Evolutionary conservation across 2,888 invertebrate species (phyloP), one percentile per base, ranked within the genome.

Genomic region (Drosophila koepferae): DNA sequence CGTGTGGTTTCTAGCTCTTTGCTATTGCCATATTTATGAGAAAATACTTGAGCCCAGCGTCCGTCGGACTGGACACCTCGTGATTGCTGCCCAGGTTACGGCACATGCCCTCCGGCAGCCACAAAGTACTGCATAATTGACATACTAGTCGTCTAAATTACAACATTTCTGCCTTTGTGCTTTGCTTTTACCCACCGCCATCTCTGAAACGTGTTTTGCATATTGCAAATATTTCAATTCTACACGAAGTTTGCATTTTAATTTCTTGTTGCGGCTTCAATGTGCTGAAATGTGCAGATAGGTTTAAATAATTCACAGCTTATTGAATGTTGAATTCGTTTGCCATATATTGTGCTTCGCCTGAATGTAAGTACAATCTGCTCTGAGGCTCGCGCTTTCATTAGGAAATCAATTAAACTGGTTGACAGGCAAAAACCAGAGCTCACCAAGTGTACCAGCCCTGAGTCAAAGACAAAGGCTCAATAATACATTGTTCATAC

Each of bases 341-440:
- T n/a, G 4, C 41, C 56, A 65, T 64, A 66, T 71, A 63, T 64
- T 48, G 23, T 10, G 14, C 34, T n/a, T 41, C 43, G 48, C n/a
- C 46, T 31, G 20, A 46, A 41, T 23, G 14, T 14, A 62, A 55
- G 62, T 58, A 16, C 63, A 70, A 62, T 18, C 40, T 54, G 41
- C 43, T 41, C 14, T 1, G 34, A 40, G 59, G 48, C 48, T 36
- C 53, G n/a, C 36, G 23, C 34, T 38, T 60, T 71, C 72, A 75
- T 80, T 75, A 53, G 75, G 63, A 86, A 86, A 78, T 80, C 86
- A 86, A 84, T 89, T 82, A 82, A 82, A 51, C 34, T 43, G 41
- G 43, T 48, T 59, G 64, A n/a, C 73, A 46, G 54, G 34, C 60
- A 49, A 51, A 64, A 44, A n/a, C 34, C 51, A 41, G 38, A 28